phyloP scores from a whole-genome alignment of 1,140 invertebrate genomes.

The Drosophila sechellia region DNA sequence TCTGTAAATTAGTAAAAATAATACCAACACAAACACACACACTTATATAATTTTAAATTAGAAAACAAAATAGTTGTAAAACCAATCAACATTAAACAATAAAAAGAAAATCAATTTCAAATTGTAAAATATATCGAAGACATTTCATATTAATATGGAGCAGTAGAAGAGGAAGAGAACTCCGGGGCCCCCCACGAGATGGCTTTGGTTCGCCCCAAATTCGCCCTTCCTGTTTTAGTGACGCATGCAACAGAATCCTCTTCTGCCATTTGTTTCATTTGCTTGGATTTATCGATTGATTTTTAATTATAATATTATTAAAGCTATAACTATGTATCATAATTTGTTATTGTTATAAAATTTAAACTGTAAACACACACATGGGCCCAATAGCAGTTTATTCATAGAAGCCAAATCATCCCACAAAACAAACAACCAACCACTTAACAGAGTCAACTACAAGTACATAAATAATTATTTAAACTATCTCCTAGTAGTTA shows the following conservation, averaged over 20 bases:
- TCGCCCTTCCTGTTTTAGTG: conserved; percentile 5
- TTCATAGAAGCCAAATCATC: conserved; percentile 70
- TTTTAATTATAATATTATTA: conserved; percentile 76
- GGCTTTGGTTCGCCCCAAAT: no score
- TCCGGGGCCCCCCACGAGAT: conserved; percentile 13
- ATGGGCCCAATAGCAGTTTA: conserved; percentile 62
- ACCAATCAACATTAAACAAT: conserved; percentile 34
- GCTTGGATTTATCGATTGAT: conserved; percentile 51
- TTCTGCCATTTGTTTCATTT: conserved; percentile 43
- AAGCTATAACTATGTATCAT: conserved; percentile 68
- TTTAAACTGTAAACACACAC: conserved; percentile 63
- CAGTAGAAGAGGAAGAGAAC: conserved; percentile 3
- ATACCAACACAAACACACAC: conserved; percentile 25
- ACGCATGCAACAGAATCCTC: conserved; percentile 27
- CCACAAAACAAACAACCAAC: conserved; percentile 33
- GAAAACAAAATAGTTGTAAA: conserved; percentile 66
- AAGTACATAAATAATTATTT: conserved; percentile 66
- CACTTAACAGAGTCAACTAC: conserved; percentile 57
- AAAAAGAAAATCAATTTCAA: conserved; percentile 58
- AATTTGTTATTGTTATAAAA: conserved; percentile 80
- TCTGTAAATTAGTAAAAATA: conserved; percentile 64
- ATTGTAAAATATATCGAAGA: conserved; percentile 57
- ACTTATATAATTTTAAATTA: conserved; percentile 65
- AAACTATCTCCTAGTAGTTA: conserved; percentile 66
- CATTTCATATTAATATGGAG: conserved; percentile 18